Conservation (phyloP, 1,140 invertebrate genomes). For the Drosophila watanabei region DNA sequence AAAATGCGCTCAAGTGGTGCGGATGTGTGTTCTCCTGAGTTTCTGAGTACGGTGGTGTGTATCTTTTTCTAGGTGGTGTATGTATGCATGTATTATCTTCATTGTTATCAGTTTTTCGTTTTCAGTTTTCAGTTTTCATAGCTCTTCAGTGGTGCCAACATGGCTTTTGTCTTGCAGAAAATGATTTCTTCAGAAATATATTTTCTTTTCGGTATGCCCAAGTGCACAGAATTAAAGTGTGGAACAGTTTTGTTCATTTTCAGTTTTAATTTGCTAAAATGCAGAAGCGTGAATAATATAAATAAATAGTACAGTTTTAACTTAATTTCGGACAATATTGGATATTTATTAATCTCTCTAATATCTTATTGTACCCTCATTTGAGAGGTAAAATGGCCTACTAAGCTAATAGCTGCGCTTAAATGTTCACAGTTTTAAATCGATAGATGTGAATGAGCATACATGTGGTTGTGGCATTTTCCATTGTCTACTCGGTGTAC, state of each 20-base stretch:
- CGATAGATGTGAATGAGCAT: constrained; percentile 6
- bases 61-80: constrained; percentile 24
- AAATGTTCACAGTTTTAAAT: constrained; percentile 6
- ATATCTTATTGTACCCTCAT: neutral
- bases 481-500: constrained; percentile 26
- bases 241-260: neutral
- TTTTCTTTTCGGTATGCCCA: too few species aligned
- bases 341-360: neutral
- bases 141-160: constrained; percentile 16
- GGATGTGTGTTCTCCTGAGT: constrained; percentile 11
- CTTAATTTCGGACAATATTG: neutral
- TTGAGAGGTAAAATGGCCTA: neutral
- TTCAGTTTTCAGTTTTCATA: constrained; percentile 30
- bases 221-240: neutral
- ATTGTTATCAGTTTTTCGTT: constrained; percentile 38
- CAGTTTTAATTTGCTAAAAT: neutral
- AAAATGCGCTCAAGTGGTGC: constrained; percentile 46
- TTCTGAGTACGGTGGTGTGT: constrained; percentile 33
- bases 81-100: constrained; percentile 14
- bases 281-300: neutral
- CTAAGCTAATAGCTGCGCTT: neutral
- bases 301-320: neutral
- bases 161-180: constrained; percentile 3
- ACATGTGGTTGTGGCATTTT: constrained; percentile 4
- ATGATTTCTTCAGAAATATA: neutral